Evolutionary conservation across 2,888 invertebrate species (phyloP).

Genomic region (Morinoia aosen): DNA sequence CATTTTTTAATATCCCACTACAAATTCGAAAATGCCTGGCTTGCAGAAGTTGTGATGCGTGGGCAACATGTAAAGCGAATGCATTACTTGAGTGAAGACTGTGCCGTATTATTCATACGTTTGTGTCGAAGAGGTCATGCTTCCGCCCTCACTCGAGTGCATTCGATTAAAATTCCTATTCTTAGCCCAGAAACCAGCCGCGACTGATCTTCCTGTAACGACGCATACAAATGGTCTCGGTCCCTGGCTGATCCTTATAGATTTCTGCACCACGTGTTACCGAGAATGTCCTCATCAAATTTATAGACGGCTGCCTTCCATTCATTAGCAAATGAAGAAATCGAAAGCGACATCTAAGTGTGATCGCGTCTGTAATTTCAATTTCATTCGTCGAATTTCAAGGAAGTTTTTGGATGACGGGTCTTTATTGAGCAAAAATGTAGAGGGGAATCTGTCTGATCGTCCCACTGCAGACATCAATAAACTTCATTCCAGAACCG

Average conservation of each 20-base stretch:
- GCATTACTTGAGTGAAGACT: background rate
- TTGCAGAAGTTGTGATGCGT: too few relatives aligned
- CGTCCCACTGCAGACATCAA: background rate
- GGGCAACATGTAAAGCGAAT: background rate
- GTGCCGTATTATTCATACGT: background rate
- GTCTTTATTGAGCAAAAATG: background rate
- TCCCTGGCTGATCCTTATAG: background rate
- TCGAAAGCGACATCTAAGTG: background rate
- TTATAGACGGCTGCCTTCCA: background rate
- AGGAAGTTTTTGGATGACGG: background rate
- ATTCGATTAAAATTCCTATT: background rate
- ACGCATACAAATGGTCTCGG: constrained; percentile 3
- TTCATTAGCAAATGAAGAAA: background rate
- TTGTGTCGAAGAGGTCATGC: background rate
- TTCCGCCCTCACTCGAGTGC: background rate
- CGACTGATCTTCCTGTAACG: background rate
- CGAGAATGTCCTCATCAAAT: background rate
- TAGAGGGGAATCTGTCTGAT: constrained; percentile 3
- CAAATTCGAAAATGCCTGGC: too few relatives aligned
- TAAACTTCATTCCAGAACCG: background rate
- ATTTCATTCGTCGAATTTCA: background rate
- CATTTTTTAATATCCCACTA: too few relatives aligned
- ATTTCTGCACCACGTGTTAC: background rate
- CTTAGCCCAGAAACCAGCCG: background rate
- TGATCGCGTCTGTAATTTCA: background rate